Base-by-base conservation (phyloP, 2,888 invertebrate genomes). In the Beris chalybata region DNA sequence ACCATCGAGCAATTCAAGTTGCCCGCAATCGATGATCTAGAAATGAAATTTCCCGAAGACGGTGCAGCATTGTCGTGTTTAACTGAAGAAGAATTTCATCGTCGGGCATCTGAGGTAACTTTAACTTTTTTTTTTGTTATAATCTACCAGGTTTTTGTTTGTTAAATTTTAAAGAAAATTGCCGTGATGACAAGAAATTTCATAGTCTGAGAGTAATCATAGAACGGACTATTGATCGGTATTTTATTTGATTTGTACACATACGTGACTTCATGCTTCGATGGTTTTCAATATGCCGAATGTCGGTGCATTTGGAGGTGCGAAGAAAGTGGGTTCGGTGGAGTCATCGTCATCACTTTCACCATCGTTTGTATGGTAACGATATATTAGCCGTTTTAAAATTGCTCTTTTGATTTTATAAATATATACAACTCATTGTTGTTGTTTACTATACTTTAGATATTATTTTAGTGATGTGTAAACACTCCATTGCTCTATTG, bases 41-140 rank as follows among this genome's bases (percentile, higher is more conserved):
- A 90, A 68, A 88, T 90, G 72, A 89, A 90, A 76, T 93, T 93
- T 82, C 85, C 88, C 71, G 89, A 94, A 84, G 88, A 91, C 72
- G 95, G 95, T 64, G 83, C 87, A 12, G 86, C 87, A 47, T 82
- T 96, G 69, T 86, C 90, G 68, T 85, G 87, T 58, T 84, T 96
- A 66, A 87, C 88, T 55, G 94, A 95, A 78, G 91, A 92, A 71
- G 93, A 95, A 74, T 95, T 96, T 79, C 86, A 88, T 73, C 88
- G 88, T 73, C 86, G 92, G 81, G 88, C 91, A 74, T 90, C 92
- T 67, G 90, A 92, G 88, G 93, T 93, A 81, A 82, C 80, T 48
- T 6, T 31, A 48, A 29, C 13, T 45, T 22, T 59, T 69, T 64
- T 31, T 32, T n/a, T n/a, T n/a, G n/a, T n/a, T n/a, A n/a, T n/a